Evolutionary conservation across 1,140 invertebrate genomes (phyloP).

Genomic region (Papilio glaucus): DNA sequence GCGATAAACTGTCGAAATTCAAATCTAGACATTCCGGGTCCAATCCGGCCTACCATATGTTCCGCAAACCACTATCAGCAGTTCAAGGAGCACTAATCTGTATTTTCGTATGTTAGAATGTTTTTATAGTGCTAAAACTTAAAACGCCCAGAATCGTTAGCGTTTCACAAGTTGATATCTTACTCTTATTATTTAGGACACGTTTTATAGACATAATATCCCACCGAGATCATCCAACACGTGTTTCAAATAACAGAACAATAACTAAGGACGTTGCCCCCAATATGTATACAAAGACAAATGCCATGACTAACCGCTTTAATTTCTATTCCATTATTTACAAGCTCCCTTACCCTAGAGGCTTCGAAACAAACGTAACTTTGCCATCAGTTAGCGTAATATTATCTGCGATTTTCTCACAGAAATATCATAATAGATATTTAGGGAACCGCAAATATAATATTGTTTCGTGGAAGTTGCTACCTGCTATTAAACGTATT

Average conservation of each 20-base stretch:
- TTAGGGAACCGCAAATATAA: constrained; percentile 17
- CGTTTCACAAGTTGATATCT: not conserved
- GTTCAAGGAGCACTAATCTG: not conserved
- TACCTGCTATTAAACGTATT: constrained; percentile 42
- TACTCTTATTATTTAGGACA: not conserved
- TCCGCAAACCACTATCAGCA: not conserved
- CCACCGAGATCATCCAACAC: constrained; percentile 14
- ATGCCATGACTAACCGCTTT: constrained; percentile 35
- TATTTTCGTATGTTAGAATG: not conserved
- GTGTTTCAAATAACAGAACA: constrained; percentile 9
- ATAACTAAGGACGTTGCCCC: constrained; percentile 26
- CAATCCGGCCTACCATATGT: not conserved
- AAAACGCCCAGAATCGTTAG: too few species aligned
- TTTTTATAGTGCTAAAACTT: not conserved
- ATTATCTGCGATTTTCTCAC: constrained; percentile 1
- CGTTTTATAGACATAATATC: not conserved
- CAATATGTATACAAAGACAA: constrained; percentile 18
- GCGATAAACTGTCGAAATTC: not conserved
- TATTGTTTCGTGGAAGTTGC: constrained; percentile 38
- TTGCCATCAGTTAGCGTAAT: not conserved
- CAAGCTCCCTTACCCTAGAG: constrained; percentile 23
- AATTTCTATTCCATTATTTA: constrained; percentile 36
- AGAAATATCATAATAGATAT: constrained; percentile 4
- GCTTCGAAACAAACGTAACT: constrained; percentile 16
- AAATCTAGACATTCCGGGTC: not conserved